A percentile compares a stretch with the other conserved stretches of the same genome.
These are phyloP conservation scores for Ethmia dodecea DNA, from an alignment of 2,888 invertebrate species.

Conservation along the genomic window DNA sequence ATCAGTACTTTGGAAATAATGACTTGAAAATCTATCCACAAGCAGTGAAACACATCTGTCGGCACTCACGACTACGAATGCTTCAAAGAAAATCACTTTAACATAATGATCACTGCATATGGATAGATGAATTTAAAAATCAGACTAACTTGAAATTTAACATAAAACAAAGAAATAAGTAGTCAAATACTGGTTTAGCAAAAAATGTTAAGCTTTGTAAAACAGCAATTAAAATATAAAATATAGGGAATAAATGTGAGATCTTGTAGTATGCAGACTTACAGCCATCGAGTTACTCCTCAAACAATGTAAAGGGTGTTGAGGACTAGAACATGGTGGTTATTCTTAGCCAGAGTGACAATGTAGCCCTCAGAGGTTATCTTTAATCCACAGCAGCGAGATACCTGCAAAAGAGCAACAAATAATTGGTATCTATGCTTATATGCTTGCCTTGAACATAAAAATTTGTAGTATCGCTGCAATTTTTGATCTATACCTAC, in stretches of 20 bases:
- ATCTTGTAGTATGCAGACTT: slow-evolving; percentile 78
- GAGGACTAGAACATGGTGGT: slow-evolving; percentile 98
- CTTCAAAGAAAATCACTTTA: slow-evolving; percentile 46
- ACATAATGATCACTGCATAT: slow-evolving; percentile 54
- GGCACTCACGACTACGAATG: no score
- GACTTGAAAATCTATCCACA: slow-evolving; percentile 57
- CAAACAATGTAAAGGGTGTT: slow-evolving; percentile 95
- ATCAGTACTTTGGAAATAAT: slow-evolving; percentile 72
- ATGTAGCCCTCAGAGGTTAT: slow-evolving; percentile 98
- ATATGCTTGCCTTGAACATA: background rate
- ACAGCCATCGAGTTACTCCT: slow-evolving; percentile 78
- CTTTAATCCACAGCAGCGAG: slow-evolving; percentile 97
- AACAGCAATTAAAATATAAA: slow-evolving; percentile 75
- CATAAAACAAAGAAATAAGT: slow-evolving; percentile 68
- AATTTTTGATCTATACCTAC: no score
- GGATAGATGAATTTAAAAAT: slow-evolving; percentile 49
- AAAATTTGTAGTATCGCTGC: background rate
- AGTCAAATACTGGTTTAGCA: slow-evolving; percentile 77
- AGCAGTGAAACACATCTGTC: slow-evolving; percentile 52
- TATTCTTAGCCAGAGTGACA: slow-evolving; percentile 98
- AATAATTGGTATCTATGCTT: no score
- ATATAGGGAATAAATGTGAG: slow-evolving; percentile 77
- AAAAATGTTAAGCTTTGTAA: slow-evolving; percentile 75
- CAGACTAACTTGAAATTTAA: slow-evolving; percentile 71
- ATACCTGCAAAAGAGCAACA: no score